Evolutionary conservation across 2,888 invertebrate genomes (phyloP), one percentile per base, ranked within the genome.

Genomic region (Euplagia quadripunctaria): DNA sequence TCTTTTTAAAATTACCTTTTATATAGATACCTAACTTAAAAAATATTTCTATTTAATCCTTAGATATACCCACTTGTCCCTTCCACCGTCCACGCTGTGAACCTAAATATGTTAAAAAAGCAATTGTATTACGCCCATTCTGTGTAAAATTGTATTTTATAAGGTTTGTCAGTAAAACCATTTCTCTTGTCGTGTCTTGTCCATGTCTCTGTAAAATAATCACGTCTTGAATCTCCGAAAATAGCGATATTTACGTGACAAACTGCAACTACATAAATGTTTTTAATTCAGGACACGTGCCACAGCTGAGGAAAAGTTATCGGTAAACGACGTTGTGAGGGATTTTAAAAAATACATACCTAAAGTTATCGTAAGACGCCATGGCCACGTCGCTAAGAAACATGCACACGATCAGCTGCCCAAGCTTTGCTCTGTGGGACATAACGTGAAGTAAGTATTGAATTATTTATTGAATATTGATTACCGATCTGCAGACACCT

Each of bases 281-380:
- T 82, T 76, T 82, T 81, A 51, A 88, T 89, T 63, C 86, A 96
- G 96, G 96, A 96, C 97, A 76, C 97, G 98, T 81, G 97, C 98
- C 61, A 97, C 98, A 93, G 90, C 98, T n/a, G 98, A 98, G 88
- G 97, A 97, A 83, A 96, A 97, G 72, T 92, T 97, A 77, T 93
- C 97, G 0, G 93, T 96, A 70, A 97, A 97, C 79, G 96, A 96
- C 74, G 97, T 98, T 5, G 97, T 97, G 85, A 97, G 97, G 81
- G 97, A 98, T 84, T 98, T 98, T 86, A 98, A 98, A 87, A 97
- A 97, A 82, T 98, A 98, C 94, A 97, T 98, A 84, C 98, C 98
- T 0, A 97, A 97, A 90, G 97, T 97, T 79, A 97, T 98, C 71
- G 96, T 98, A 14, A 97, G 97, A 85, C 96, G 97, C 76, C 98